phyloP scores from a whole-genome alignment of 2,113 vertebrate genomes.

The Aplodontia rufa region DNA sequence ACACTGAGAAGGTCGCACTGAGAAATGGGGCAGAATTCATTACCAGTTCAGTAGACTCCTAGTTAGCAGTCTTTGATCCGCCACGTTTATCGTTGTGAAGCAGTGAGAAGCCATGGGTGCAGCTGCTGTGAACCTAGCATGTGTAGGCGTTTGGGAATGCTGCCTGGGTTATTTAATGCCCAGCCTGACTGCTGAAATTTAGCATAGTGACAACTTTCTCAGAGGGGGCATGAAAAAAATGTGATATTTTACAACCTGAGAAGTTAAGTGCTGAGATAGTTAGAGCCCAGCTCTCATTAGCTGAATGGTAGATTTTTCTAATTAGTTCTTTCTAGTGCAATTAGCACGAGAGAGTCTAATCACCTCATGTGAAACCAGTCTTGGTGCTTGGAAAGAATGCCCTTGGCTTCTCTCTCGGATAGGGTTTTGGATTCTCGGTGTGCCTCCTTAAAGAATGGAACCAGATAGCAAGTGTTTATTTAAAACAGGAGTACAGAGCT shows the following conservation, averaged over 20 bases:
- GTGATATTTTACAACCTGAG: slow-evolving; percentile 86
- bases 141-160: slow-evolving; percentile 68
- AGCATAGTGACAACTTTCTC: slow-evolving; percentile 68
- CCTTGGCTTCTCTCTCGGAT: slow-evolving; percentile 95
- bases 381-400: slow-evolving; percentile 94
- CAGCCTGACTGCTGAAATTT: slow-evolving; percentile 74
- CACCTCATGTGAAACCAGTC: slow-evolving; percentile 97
- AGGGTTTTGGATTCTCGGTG: slow-evolving; percentile 82
- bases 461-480: slow-evolving; percentile 5
- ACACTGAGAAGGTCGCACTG: slow-evolving; percentile 64
- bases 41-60: slow-evolving; percentile 13
- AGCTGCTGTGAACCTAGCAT: neutral
- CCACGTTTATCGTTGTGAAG: slow-evolving; percentile 46
- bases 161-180: slow-evolving; percentile 79
- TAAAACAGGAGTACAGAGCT: neutral
- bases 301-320: slow-evolving; percentile 96
- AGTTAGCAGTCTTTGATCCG: slow-evolving; percentile 36
- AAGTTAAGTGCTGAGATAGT: slow-evolving; percentile 92
- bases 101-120: neutral
- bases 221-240: slow-evolving; percentile 69
- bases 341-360: slow-evolving; percentile 97
- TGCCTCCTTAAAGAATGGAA: slow-evolving; percentile 75
- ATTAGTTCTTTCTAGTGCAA: slow-evolving; percentile 98
- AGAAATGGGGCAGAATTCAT: slow-evolving; percentile 67
- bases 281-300: slow-evolving; percentile 96